Percentiles rank a stretch among this genome's conserved stretches.
These are phyloP conservation scores for Ciconia nigra DNA, from an alignment of 2,797 vertebrate species.

Conservation along the genomic window DNA sequence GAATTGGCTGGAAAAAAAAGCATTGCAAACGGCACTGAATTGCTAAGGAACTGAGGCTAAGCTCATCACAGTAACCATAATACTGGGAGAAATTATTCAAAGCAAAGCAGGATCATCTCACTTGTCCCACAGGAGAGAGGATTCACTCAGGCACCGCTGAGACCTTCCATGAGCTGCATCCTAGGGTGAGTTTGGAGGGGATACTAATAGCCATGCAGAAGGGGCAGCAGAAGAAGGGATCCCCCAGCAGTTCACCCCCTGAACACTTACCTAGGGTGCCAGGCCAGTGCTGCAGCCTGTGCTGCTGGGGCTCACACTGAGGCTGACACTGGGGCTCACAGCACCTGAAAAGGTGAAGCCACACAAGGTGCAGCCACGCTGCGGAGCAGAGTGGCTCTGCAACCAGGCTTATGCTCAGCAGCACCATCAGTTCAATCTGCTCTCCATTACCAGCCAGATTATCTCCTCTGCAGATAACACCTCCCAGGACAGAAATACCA, in stretches of 20 bases:
- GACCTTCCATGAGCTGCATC: neutral
- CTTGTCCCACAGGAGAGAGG: neutral
- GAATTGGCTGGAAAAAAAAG: neutral
- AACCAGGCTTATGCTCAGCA: neutral
- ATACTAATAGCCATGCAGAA: neutral
- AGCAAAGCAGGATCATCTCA: neutral
- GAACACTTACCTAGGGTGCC: neutral
- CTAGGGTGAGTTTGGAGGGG: neutral
- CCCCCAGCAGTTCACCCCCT: neutral
- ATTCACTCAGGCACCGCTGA: neutral
- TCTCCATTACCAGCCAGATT: neutral
- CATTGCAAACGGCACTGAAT: neutral
- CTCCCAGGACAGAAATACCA: neutral
- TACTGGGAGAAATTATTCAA: neutral
- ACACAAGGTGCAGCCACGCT: accelerated
- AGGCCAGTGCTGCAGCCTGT: neutral
- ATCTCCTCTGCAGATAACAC: neutral
- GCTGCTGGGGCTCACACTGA: neutral
- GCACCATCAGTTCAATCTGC: neutral
- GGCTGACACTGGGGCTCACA: too few species aligned
- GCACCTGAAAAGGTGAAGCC: neutral
- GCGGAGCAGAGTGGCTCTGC: neutral
- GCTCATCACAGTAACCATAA: neutral
- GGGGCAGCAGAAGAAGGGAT: neutral
- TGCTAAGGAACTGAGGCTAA: neutral